Percentiles rank a stretch among this genome's conserved stretches.
These are phyloP conservation scores for Patagioenas fasciata DNA, from an alignment of 2,113 vertebrate genomes.

Conservation along the genomic window DNA sequence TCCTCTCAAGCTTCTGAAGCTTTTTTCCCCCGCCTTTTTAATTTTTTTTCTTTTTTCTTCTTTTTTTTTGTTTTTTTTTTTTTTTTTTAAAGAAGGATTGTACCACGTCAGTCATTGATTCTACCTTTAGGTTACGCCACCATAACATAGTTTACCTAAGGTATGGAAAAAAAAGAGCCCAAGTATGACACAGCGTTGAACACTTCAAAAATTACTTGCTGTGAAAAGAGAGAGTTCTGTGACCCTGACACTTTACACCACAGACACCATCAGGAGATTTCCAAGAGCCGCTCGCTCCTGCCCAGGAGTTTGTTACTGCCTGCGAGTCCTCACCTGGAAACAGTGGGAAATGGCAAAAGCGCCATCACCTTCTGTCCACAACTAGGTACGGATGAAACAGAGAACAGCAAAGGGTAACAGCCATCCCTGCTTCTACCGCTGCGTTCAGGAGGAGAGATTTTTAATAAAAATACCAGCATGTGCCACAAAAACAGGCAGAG, in stretches of 20 bases:
- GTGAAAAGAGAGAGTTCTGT: not conserved
- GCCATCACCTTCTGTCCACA: not conserved
- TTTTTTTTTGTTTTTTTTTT: not conserved
- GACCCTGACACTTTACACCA: rapidly evolving
- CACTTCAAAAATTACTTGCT: not conserved
- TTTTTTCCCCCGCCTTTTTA: not conserved
- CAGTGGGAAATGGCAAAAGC: not conserved
- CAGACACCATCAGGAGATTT: not conserved
- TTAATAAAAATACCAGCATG: not conserved
- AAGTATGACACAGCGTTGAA: not conserved
- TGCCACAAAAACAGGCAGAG: not conserved
- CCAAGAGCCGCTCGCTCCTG: not conserved
- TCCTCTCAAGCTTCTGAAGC: not conserved
- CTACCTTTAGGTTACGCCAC: not conserved
- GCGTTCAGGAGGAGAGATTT: not conserved
- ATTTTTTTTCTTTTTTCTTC: not conserved
- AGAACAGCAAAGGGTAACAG: not conserved
- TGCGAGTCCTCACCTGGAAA: rapidly evolving
- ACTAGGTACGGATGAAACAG: not conserved
- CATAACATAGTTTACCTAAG: not conserved
- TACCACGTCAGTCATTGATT: not conserved
- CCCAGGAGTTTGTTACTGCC: not conserved
- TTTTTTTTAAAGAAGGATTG: not conserved
- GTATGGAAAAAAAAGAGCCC: not conserved
- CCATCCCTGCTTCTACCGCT: not conserved